Evolutionary conservation across 2,113 vertebrate species (phyloP).

Genomic region (Rhea pennata): DNA sequence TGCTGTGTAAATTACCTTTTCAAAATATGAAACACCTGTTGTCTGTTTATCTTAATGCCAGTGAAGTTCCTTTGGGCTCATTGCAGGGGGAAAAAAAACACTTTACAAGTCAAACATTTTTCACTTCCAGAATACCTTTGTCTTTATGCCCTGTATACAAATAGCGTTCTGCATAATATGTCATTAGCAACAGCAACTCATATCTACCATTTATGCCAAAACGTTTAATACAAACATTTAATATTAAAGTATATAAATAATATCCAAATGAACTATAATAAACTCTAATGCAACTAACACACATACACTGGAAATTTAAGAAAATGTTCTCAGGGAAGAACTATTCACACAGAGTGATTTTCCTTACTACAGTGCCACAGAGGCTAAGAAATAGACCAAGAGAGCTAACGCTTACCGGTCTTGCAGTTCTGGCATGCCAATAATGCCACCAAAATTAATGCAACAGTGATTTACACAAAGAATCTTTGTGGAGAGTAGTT

Average conservation of each 20-base stretch:
- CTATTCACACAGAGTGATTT: not conserved
- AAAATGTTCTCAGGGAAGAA: not conserved
- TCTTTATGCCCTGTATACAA: not conserved
- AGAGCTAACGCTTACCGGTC: not conserved
- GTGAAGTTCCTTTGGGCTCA: not conserved
- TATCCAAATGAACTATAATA: not conserved
- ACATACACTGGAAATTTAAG: not conserved
- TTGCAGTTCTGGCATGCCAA: not conserved
- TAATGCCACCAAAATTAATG: not conserved
- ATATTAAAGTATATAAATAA: not conserved
- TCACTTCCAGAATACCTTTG: not conserved
- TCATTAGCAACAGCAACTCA: not conserved
- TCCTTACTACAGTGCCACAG: not conserved
- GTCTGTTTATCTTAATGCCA: slow-evolving; percentile 49
- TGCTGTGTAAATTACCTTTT: slow-evolving; percentile 47
- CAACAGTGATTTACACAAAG: not conserved
- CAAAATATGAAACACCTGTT: slow-evolving; percentile 56
- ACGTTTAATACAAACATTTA: not conserved
- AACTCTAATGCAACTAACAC: not conserved
- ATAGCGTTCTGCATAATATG: not conserved
- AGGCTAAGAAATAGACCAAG: not conserved
- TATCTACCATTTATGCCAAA: not conserved
- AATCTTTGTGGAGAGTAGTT: not conserved
- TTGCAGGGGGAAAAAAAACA: not conserved
- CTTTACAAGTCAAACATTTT: not conserved